These are phyloP conservation scores for Bradynema listronoti DNA, from an alignment of 1,140 invertebrate genomes.

Conservation along the genomic window DNA sequence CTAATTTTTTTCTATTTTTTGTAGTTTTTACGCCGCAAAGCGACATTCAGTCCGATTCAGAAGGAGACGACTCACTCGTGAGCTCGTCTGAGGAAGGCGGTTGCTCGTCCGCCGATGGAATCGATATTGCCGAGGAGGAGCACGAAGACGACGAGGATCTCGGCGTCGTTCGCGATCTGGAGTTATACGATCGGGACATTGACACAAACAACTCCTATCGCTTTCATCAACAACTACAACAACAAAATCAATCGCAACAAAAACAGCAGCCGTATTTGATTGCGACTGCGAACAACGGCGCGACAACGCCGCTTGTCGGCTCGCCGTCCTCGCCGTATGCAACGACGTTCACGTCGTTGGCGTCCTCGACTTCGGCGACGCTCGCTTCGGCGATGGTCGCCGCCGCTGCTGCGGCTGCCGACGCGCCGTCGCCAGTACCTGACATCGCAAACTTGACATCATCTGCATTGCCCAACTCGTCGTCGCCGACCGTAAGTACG, in stretches of 20 bases:
- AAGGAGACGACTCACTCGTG: conserved; percentile 38
- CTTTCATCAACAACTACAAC: no score
- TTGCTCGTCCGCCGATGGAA: conserved; percentile 16
- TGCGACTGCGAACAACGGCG: no score
- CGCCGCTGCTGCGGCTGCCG: not conserved
- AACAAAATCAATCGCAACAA: no score
- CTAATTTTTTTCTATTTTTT: conserved; percentile 19
- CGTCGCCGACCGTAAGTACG: no score
- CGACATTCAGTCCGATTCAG: conserved; percentile 28
- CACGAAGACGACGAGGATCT: conserved; percentile 17
- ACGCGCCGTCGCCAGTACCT: not conserved
- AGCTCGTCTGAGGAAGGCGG: conserved; percentile 24
- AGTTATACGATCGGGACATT: conserved; percentile 26
- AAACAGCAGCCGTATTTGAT: no score
- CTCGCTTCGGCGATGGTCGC: not conserved
- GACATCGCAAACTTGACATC: no score
- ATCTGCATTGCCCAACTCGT: no score
- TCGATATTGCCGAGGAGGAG: conserved; percentile 14
- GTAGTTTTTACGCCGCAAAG: conserved; percentile 30
- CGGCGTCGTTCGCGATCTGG: conserved; percentile 13
- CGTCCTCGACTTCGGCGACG: not conserved
- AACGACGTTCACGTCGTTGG: no score
- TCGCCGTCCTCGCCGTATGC: no score
- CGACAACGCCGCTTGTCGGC: no score
- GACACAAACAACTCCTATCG: no score